Percentiles rank a stretch among this genome's conserved stretches.
These are phyloP conservation scores for Hiodon alosoides DNA, from an alignment of 2,113 vertebrate species.

Conservation along the genomic window DNA sequence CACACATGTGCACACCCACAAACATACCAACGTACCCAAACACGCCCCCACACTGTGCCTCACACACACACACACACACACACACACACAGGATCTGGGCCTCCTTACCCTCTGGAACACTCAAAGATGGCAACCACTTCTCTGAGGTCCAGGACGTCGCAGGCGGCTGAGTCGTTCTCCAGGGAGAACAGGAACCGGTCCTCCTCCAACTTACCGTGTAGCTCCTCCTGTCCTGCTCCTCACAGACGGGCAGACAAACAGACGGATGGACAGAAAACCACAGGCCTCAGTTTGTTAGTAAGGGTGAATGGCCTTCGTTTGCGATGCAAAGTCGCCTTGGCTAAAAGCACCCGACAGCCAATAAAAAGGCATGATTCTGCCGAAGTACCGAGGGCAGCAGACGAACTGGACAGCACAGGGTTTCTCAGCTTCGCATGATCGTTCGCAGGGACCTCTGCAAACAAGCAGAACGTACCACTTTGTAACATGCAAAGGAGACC, in stretches of 20 bases:
- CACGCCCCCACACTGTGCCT: background rate
- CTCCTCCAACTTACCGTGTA: constrained; percentile 66
- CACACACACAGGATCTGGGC: too few species aligned
- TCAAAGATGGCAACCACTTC: constrained; percentile 60
- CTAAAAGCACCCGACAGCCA: too few species aligned
- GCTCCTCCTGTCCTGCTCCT: constrained; percentile 51
- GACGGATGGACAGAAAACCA: background rate
- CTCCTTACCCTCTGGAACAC: constrained; percentile 33
- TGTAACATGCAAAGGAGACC: background rate
- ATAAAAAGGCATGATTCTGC: too few species aligned
- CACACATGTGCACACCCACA: constrained; percentile 15
- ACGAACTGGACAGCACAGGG: background rate
- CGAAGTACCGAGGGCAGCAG: too few species aligned
- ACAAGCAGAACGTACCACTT: constrained; percentile 1
- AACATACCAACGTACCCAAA: constrained; percentile 10
- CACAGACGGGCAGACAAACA: constrained; percentile 25
- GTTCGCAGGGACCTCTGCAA: constrained; percentile 33
- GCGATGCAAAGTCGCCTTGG: too few species aligned
- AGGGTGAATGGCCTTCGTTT: too few species aligned
- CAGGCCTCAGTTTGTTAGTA: too few species aligned
- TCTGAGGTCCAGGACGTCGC: constrained; percentile 61
- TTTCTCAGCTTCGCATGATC: constrained; percentile 21
- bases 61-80: constrained; percentile 1
- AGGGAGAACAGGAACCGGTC: constrained; percentile 66
- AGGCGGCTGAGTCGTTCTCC: constrained; percentile 61